These are phyloP conservation scores for Dunckerocampus dactyliophorus DNA, from an alignment of 2,113 vertebrate genomes.

Conservation along the genomic window DNA sequence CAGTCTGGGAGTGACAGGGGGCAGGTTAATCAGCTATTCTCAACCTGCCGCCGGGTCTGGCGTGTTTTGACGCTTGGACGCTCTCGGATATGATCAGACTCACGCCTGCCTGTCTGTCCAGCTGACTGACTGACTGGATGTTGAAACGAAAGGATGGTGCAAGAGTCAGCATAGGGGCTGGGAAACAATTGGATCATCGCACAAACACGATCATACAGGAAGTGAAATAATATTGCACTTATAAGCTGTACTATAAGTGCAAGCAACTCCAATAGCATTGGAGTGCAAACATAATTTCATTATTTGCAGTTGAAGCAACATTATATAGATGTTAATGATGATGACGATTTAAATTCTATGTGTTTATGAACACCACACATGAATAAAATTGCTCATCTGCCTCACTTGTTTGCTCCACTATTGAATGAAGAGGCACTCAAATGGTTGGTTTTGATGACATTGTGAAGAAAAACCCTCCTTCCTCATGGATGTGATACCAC, in stretches of 20 bases:
- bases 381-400: no score
- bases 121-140: background rate
- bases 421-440: no score
- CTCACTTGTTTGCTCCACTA: no score
- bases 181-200: constrained; percentile 9
- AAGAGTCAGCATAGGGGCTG: background rate
- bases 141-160: background rate
- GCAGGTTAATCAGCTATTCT: constrained; percentile 21
- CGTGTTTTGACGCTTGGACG: constrained; percentile 17
- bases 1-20: constrained; percentile 17
- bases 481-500: no score
- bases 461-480: no score
- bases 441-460: no score
- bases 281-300: no score
- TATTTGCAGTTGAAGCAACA: no score
- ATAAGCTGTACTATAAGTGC: background rate
- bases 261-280: no score
- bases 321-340: no score
- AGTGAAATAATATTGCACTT: background rate
- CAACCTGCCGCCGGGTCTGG: constrained; percentile 26
- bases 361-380: no score
- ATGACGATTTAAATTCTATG: no score
- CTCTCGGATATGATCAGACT: constrained; percentile 29
- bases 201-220: background rate
- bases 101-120: background rate